Conservation (phyloP, 2,113 vertebrate species). For the Peromyscus maniculatus region DNA sequence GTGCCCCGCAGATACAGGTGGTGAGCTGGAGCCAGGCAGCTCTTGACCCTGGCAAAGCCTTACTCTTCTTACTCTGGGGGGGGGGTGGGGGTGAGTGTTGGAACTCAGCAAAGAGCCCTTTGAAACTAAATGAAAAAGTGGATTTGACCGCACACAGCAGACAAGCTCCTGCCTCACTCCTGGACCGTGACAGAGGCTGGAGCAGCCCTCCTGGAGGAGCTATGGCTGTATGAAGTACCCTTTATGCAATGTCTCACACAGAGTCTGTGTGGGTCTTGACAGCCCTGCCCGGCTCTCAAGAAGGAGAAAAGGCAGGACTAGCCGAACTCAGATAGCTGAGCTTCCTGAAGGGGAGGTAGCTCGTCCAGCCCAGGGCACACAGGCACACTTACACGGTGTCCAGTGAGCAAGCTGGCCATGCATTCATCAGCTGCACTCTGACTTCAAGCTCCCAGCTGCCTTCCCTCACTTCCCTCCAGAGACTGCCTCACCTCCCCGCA, state of each 20-base stretch:
- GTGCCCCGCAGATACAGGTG: neutral
- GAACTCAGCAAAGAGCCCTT: neutral
- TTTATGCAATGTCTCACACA: neutral
- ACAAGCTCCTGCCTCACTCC: neutral
- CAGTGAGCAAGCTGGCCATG: neutral
- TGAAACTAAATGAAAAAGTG: neutral
- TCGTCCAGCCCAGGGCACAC: neutral
- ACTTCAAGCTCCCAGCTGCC: neutral
- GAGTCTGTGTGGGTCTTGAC: no score
- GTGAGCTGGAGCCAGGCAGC: neutral
- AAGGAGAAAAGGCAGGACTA: neutral
- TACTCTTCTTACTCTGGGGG: neutral
- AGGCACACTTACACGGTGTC: neutral
- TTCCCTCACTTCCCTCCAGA: no score
- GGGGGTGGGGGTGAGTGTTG: neutral
- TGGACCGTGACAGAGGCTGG: fast-evolving
- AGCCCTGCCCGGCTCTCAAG: neutral
- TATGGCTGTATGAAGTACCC: neutral
- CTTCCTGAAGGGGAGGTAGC: neutral
- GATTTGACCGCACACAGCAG: fast-evolving
- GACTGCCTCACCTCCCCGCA: no score
- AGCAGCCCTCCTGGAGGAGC: neutral
- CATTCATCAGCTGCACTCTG: neutral
- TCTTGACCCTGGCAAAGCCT: no score
- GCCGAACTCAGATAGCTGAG: neutral